Percentiles rank a stretch among this genome's conserved stretches.
phyloP scores from a whole-genome alignment of 1,140 invertebrate genomes.

The Cecropterus lyciades region DNA sequence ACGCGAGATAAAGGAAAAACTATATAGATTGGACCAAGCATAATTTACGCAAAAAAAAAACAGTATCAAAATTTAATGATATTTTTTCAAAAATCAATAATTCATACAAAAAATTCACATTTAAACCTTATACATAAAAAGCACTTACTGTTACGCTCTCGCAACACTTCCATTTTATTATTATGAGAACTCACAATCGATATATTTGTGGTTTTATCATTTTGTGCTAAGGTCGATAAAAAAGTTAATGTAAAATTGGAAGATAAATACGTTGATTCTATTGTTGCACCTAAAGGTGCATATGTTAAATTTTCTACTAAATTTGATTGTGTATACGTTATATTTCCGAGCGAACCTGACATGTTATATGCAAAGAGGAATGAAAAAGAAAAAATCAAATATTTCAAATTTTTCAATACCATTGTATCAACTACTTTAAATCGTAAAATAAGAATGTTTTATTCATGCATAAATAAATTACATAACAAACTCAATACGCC shows the following conservation, averaged over 20 bases:
- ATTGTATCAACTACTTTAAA: neutral
- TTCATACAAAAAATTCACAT: too few relatives aligned
- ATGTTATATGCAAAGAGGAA: too few relatives aligned
- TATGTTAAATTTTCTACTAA: neutral
- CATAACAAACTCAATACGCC: neutral
- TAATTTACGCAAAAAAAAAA: too few relatives aligned
- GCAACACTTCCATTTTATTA: too few relatives aligned
- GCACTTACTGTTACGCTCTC: neutral
- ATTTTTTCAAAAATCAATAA: too few relatives aligned
- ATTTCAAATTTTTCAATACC: neutral
- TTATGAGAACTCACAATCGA: neutral
- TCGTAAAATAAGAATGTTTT: slow-evolving; percentile 9
- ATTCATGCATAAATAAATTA: slow-evolving; percentile 7
- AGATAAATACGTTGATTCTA: neutral
- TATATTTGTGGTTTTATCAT: neutral
- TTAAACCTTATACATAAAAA: too few relatives aligned
- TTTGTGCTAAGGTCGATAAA: neutral
- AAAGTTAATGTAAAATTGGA: neutral
- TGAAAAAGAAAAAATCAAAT: neutral
- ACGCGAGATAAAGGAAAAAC: too few relatives aligned
- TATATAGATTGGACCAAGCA: too few relatives aligned
- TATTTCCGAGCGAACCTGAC: too few relatives aligned
- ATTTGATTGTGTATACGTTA: neutral
- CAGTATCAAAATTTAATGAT: too few relatives aligned
- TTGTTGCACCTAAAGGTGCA: neutral